Base-by-base conservation (phyloP, 2,888 invertebrate species). In the Didymodactylos carnosus region DNA sequence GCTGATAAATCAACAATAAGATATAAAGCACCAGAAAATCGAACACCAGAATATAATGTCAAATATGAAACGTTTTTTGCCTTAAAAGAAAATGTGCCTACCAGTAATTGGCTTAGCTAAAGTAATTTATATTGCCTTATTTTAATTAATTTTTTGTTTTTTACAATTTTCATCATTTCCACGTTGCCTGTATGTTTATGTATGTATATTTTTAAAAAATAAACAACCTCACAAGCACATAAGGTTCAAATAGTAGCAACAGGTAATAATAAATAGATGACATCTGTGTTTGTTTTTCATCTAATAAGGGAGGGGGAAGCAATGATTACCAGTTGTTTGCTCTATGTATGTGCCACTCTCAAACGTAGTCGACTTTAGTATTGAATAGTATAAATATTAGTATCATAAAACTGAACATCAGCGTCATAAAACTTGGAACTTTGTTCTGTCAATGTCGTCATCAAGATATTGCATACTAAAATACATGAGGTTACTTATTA, bases 1-100 rank as follows among this genome's bases (percentile, higher is more conserved):
- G 81, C 82, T 29, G 78, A 81, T 78, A 80, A 81, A 77, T 83
- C 83, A 82, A 81, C 82, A 5, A 78, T 80, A 25, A 75, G 80
- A 39, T 83, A 82, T 77, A 79, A 80, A 46, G 81, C 82, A 14
- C 81, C 81, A 3, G 77, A 74, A 39, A 80, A 82, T 70, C 77
- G 82, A 76, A 82, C 82, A 1, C 77, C 78, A 69, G 83, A 81
- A 75, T 83, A 83, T 76, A 82, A 83, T 77, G 77, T 77, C 70
- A 83, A 83, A 77, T 76, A 83, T 73, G 80, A 82, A 35, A 79
- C 79, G 70, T 83, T 83, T 51, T 70, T 75, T 71, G 74, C 74
- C 23, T 46, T 74, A 39, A 62, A 71, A 71, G 41, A 74, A 10
- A 74, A 74, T 39, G 25, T 69, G 43, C 74, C 74, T 16, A 74